Conservation (phyloP, 2,888 invertebrate species). For the Cinara cedri region DNA sequence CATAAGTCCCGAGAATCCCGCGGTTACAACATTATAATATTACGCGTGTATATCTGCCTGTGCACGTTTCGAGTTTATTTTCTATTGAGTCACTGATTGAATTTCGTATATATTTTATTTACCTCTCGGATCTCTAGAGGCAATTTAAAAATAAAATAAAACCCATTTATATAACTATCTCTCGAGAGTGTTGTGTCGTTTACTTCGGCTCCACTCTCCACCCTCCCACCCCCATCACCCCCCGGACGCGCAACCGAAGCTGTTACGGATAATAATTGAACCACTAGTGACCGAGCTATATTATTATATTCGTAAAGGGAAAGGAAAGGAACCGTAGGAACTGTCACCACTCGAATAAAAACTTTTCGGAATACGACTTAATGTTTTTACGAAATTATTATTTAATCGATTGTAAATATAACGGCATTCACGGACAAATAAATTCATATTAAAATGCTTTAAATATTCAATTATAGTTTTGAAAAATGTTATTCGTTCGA, state of each 20-base stretch:
- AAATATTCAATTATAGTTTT: too few relatives aligned
- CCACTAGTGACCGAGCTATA: neutral
- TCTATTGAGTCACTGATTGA: neutral
- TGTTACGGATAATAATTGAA: constrained; percentile 30
- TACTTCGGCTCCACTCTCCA: too few relatives aligned
- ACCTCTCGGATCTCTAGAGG: neutral
- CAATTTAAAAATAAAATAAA: constrained; percentile 26
- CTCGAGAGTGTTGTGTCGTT: neutral
- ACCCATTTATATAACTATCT: constrained; percentile 1
- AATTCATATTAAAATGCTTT: too few relatives aligned
- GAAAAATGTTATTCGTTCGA: too few relatives aligned
- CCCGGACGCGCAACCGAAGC: neutral
- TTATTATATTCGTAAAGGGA: too few relatives aligned
- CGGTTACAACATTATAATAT: too few relatives aligned
- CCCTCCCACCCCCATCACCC: neutral
- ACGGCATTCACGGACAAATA: too few relatives aligned
- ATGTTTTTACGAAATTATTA: constrained; percentile 15
- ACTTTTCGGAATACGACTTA: neutral
- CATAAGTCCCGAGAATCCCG: too few relatives aligned
- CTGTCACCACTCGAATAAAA: constrained; percentile 2
- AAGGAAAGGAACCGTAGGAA: neutral
- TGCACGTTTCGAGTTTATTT: neutral
- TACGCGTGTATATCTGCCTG: too few relatives aligned
- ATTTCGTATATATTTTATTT: constrained; percentile 3
- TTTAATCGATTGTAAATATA: constrained; percentile 11